Base-by-base conservation (phyloP, 2,113 vertebrate genomes). In the Bubo blakistoni region DNA sequence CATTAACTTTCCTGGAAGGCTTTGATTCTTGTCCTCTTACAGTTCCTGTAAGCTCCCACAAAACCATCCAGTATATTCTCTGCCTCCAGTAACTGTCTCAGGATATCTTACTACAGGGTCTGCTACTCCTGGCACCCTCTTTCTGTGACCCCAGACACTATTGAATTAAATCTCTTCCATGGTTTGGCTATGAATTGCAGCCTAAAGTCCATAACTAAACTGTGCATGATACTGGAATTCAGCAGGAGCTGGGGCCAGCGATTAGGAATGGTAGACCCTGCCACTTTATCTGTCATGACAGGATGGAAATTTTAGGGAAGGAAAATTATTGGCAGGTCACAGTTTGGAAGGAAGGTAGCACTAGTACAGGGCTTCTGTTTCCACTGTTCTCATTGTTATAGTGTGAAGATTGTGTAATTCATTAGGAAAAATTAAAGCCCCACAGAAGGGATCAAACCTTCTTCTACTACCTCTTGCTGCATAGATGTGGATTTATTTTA, bases 201-300 rank as follows among this genome's bases (percentile, higher is more conserved):
- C 71, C 94, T 93, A 84, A 80, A 92, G 90, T 92, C 94, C 40
- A 97, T 97, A 97, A 92, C 74, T 74, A 81, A 95, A 92, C 36
- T 94, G 88, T 84, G 78, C 90, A 44, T 70, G 82, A 84, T 96
- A 84, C 29, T 94, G 93, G 85, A 95, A 97, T 96, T 92, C 93
- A 93, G 94, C 67, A 90, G 87, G 89, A 91, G 84, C 81, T 36
- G 63, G 44, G 90, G 95, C 96, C 96, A 96, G 94, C 93, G 1
- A 96, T 95, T 96, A 97, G 92, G 89, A 54, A 97, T 82, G 95
- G 96, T 96, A 97, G 94, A 91, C 91, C 95, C 89, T 95, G 92
- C 91, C 95, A 95, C 87, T 95, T 94, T 96, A 96, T 96, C 97
- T 97, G 84, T 96, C 89, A 88, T 95, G 91, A 70, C 93, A 95